Conservation (phyloP, 2,113 vertebrate genomes). For the Bubo blakistoni region DNA sequence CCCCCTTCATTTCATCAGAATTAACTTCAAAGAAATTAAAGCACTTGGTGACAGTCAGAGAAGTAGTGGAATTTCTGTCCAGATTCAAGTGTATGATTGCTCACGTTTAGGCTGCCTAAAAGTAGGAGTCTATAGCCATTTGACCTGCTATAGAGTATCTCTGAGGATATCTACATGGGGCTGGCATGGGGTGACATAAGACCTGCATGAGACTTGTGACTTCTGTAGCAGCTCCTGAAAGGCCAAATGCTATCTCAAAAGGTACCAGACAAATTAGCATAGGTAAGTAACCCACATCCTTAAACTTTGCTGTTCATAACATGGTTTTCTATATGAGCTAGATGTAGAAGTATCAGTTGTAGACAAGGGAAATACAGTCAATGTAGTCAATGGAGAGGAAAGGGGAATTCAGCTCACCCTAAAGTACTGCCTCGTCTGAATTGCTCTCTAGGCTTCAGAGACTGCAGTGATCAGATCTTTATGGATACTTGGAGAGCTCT, state of each 20-base stretch:
- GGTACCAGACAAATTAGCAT: neutral
- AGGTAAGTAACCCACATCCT: neutral
- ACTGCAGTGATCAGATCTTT: neutral
- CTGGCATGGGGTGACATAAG: neutral
- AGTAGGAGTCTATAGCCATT: neutral
- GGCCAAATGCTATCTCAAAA: neutral
- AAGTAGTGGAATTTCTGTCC: neutral
- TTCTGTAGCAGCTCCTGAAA: neutral
- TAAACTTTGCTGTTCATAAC: neutral
- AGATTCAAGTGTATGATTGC: neutral
- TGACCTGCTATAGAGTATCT: neutral
- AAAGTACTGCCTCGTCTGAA: neutral
- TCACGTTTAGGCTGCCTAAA: neutral
- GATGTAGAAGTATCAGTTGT: neutral
- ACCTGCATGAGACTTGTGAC: fast-evolving
- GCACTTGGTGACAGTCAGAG: neutral
- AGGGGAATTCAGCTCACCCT: neutral
- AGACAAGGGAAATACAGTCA: neutral
- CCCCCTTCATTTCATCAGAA: neutral
- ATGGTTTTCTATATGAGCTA: neutral
- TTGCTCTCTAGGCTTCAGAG: neutral
- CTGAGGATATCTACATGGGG: neutral
- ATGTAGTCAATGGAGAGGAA: neutral
- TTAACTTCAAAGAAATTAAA: neutral
- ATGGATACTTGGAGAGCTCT: neutral